A percentile compares a stretch with the other conserved stretches of the same genome.
These are phyloP conservation scores for Melanaphis sacchari DNA, from an alignment of 1,140 invertebrate genomes.

Conservation along the genomic window DNA sequence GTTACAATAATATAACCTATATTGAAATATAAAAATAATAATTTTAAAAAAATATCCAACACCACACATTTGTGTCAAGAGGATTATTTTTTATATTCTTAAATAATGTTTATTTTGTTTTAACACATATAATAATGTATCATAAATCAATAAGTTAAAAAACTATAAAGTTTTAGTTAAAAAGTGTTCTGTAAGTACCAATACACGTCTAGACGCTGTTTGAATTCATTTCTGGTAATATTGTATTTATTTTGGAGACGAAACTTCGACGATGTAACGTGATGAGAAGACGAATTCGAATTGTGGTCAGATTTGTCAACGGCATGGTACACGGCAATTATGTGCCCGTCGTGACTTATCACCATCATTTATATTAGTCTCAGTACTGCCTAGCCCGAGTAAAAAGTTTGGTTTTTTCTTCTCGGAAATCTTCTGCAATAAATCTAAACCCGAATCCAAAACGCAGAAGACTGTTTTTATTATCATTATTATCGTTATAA, in stretches of 20 bases:
- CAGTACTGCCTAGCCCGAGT: neutral
- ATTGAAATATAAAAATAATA: neutral
- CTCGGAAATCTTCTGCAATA: neutral
- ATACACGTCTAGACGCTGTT: neutral
- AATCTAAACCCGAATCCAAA: neutral
- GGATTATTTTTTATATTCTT: neutral
- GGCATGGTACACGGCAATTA: neutral
- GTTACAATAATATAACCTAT: neutral
- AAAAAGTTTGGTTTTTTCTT: neutral
- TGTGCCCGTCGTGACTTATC: slow-evolving; percentile 20
- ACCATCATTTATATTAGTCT: slow-evolving; percentile 17
- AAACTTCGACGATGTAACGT: no score
- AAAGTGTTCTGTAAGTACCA: neutral
- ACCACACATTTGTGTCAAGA: neutral
- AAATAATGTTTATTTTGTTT: neutral
- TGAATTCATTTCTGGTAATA: neutral
- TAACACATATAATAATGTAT: no score
- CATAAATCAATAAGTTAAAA: neutral
- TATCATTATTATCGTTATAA: neutral
- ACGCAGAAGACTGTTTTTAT: neutral
- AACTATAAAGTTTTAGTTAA: neutral
- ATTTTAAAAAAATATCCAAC: neutral
- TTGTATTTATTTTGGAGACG: neutral
- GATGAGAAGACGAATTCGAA: neutral
- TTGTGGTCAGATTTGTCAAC: slow-evolving; percentile 39